Evolutionary conservation across 2,113 vertebrate species (phyloP), one percentile per base, ranked within the genome.

Genomic region (Zapornia atra): DNA sequence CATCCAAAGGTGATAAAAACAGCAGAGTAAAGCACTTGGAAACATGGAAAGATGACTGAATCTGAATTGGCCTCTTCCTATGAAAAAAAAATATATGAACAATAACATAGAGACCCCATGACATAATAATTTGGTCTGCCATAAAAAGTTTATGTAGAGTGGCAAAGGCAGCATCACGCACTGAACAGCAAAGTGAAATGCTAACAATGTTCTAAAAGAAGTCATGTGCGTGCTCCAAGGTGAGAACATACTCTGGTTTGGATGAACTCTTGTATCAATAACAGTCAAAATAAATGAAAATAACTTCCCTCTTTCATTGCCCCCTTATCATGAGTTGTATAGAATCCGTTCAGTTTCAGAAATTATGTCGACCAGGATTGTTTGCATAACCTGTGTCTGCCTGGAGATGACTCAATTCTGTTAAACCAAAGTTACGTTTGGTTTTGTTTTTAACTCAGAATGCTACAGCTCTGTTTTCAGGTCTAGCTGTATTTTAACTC

Each of bases 401-500:
- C 70, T 92, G 1, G 0, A 84, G 75, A 91, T 91, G 61, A 91
- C 40, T 91, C 48, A 94, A 7, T 65, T 86, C 69, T 86, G 15
- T 79, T 88, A 48, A 95, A 81, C 78, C 33, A 75, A 77, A 33
- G 51, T 80, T 84, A 12, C 61, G n/a, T 38, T 87, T 72, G 57
- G 48, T 28, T 94, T 90, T 65, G 77, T 4, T 93, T 95, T 95
- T 91, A 95, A 73, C 73, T 82, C 65, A 40, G 42, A 82, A 22
- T 59, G 34, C 36, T 60, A 54, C 24, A 71, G 60, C 26, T 91
- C 65, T 66, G 20, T 86, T 94, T 84, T 86, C 60, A 79, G 14
- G 20, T 83, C 46, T 93, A 50, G 77, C 73, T 72, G 24, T 88
- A n/a, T 88, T 89, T 93, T 86, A 92, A 88, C 92, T 95, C 90